Conservation (phyloP, 2,113 vertebrate genomes). For the Alectura lathami region DNA sequence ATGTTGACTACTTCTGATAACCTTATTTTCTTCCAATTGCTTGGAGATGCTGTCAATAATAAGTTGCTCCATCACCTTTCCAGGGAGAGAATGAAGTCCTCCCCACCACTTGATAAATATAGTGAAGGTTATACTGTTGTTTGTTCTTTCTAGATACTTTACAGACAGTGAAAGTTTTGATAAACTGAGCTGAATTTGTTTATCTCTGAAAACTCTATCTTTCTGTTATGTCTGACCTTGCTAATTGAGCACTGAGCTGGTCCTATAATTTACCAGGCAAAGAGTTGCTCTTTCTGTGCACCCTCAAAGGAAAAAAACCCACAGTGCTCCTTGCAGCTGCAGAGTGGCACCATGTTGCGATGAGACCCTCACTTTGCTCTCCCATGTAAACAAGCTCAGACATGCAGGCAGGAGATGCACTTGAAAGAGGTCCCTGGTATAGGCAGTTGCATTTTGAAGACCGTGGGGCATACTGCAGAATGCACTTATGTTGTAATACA, state of each 20-base stretch:
- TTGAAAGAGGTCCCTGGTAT: background rate
- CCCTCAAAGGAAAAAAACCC: background rate
- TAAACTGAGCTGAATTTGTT: background rate
- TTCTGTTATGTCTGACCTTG: background rate
- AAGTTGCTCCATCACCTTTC: no score
- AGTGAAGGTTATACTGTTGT: background rate
- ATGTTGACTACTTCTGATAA: no score
- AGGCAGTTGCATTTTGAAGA: background rate
- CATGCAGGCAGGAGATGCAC: background rate
- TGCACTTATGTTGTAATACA: background rate
- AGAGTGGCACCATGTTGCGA: fast-evolving
- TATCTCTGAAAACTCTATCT: background rate
- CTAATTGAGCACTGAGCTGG: fast-evolving
- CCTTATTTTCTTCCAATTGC: no score
- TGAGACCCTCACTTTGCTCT: background rate
- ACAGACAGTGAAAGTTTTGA: fast-evolving
- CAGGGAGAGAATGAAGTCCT: background rate
- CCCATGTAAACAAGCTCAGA: background rate
- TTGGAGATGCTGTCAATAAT: no score
- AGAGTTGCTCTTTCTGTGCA: background rate
- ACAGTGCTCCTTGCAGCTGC: background rate
- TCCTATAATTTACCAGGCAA: background rate
- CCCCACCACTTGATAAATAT: background rate
- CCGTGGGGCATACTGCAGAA: background rate
- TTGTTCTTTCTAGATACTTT: background rate